Evolutionary conservation across 2,797 vertebrate species (phyloP).

Genomic region (Intellagama lesueurii): DNA sequence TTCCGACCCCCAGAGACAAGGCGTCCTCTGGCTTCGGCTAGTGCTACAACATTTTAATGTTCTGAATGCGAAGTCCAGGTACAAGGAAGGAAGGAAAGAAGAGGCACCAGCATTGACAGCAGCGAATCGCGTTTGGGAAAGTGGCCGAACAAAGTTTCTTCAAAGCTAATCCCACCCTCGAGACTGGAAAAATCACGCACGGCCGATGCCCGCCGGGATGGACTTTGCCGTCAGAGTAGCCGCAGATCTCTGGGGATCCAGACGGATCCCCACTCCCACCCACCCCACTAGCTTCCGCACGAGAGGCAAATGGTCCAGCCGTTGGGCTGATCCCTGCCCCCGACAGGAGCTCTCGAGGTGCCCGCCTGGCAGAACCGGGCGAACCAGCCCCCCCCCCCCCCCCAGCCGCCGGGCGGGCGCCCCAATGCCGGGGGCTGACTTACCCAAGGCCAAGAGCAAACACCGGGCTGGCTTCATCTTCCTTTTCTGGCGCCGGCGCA

Average conservation of each 20-base stretch:
- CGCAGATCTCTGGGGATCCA: neutral
- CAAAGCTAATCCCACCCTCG: too few species aligned
- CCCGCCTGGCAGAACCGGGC: neutral
- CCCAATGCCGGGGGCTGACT: neutral
- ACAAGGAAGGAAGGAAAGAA: neutral
- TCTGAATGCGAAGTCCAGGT: neutral
- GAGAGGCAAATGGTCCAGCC: neutral
- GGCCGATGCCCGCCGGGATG: too few species aligned
- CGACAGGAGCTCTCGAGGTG: too few species aligned
- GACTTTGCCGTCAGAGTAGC: too few species aligned
- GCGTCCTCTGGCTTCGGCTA: too few species aligned
- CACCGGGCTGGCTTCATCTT: neutral
- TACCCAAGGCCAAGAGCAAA: neutral
- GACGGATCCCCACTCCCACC: neutral
- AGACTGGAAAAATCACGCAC: neutral
- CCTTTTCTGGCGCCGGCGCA: too few species aligned
- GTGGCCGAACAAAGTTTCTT: neutral
- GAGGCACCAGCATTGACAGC: too few species aligned
- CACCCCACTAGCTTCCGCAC: too few species aligned
- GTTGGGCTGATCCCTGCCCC: too few species aligned
- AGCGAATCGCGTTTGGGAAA: neutral
- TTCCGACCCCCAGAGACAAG: too few species aligned
- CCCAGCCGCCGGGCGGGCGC: neutral
- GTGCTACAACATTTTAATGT: too few species aligned
- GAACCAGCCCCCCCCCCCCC: neutral